A percentile compares a stretch with the other conserved stretches of the same genome.
phyloP scores from a whole-genome alignment of 2,797 vertebrate species.

The Lithobates pipiens region DNA sequence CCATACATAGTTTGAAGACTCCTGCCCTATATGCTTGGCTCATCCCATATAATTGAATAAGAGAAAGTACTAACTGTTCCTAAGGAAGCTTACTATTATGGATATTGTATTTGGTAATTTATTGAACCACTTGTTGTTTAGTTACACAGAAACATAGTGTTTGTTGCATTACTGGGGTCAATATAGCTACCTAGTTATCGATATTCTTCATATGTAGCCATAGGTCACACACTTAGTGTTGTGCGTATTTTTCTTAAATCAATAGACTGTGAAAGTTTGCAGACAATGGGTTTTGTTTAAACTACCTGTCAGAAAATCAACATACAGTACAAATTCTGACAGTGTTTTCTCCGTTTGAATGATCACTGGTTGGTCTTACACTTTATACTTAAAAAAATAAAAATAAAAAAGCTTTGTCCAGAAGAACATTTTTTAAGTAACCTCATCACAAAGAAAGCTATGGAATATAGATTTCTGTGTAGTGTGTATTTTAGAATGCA shows the following conservation, averaged over 20 bases:
- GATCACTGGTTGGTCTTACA: neutral
- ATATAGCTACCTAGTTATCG: neutral
- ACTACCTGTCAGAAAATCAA: slow-evolving; percentile 16
- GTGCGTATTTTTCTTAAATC: slow-evolving; percentile 22
- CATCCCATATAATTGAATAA: too few species aligned
- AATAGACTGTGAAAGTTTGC: slow-evolving; percentile 23
- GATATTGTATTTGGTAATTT: neutral
- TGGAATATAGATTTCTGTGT: too few species aligned
- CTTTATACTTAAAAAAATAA: too few species aligned
- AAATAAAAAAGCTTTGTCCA: too few species aligned
- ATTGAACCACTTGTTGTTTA: neutral
- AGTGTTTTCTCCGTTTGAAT: neutral
- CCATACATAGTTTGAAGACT: too few species aligned
- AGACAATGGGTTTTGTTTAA: slow-evolving; percentile 14
- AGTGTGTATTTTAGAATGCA: too few species aligned
- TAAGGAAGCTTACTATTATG: too few species aligned
- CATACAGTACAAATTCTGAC: neutral
- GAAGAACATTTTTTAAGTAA: too few species aligned
- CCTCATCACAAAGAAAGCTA: too few species aligned
- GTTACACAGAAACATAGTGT: neutral
- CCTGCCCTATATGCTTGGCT: too few species aligned
- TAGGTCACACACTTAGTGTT: neutral
- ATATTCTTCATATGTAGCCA: neutral
- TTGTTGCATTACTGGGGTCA: neutral
- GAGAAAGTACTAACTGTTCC: too few species aligned